These are phyloP conservation scores for Sylvia atricapilla DNA, from an alignment of 2,113 vertebrate species.

Conservation along the genomic window DNA sequence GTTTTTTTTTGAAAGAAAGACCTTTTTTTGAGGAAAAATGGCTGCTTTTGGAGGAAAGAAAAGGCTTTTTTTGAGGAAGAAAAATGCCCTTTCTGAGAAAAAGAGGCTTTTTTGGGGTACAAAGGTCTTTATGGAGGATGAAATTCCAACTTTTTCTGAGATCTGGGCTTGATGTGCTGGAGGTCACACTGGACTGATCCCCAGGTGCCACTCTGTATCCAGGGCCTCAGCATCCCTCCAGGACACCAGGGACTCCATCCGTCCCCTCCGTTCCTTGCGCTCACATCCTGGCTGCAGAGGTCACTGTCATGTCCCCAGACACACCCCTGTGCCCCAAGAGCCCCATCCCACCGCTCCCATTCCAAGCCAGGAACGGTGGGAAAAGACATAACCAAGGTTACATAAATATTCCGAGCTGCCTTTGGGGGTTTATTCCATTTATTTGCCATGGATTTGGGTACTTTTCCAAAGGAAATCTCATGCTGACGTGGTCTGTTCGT, in stretches of 20 bases:
- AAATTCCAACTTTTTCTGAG: neutral
- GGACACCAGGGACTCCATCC: neutral
- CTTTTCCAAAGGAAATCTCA: slow-evolving; percentile 35
- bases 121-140: neutral
- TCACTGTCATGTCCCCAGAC: neutral
- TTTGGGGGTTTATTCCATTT: neutral
- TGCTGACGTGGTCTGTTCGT: neutral
- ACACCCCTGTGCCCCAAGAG: no score
- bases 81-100: neutral
- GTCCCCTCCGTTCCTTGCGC: accelerated
- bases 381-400: neutral
- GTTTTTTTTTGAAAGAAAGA: neutral
- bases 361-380: accelerated
- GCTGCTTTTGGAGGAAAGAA: no score
- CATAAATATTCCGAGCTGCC: accelerated
- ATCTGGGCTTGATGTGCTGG: neutral
- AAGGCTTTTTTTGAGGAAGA: no score
- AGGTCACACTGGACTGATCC: accelerated
- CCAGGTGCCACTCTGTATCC: accelerated
- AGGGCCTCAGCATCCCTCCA: neutral
- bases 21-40: neutral
- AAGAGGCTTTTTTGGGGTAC: neutral
- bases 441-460: neutral
- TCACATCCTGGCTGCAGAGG: accelerated
- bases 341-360: neutral